Base-by-base conservation (phyloP, 2,113 vertebrate species). In the Saimiri boliviensis region DNA sequence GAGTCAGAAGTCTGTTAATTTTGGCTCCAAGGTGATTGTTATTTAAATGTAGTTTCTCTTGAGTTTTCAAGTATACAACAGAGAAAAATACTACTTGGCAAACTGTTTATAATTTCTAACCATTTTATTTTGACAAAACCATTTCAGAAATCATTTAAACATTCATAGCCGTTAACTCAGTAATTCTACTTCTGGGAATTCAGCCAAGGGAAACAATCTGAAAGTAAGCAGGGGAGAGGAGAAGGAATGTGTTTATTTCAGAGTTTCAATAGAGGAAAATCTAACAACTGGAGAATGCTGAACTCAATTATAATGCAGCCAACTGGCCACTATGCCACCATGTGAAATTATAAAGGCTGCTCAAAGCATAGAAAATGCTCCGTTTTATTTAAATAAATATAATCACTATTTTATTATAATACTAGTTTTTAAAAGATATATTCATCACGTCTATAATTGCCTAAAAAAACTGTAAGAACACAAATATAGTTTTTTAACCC, bases 111-210 rank as follows among this genome's bases (percentile, higher is more conserved):
- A 73, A 80, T 66, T 93, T 91, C 66, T 71, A 86, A 97, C 20
- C 71, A 63, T 54, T 83, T 45, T 92, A 71, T 81, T 86, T 86
- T 3, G 1, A 77, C 40, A 92, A 84, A 94, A 81, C 27, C 27
- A 71, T 93, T 91, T 83, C 77, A 63, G 76, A 74, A 54, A 54
- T 23, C 35, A 58, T 42, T 95, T 80, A 85, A 88, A 96, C 68
- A 82, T 54, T 73, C 17, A 25, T 17, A 88, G 56, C 68, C 70
- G 93, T 84, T 93, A 32, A 94, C 47, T 91, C 83, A 91, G 47
- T 86, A 76, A 86, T 6, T 23, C 49, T 77, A 40, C 60, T 68
- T 92, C 84, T 82, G 40, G 52, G 49, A 89, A 86, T 77, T 89
- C 79, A 76, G 56, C 32, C 32, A 86, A 86, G 21, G 52, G 56